These are phyloP conservation scores for Ornithoptera alexandrae DNA, from an alignment of 2,888 invertebrate genomes.

Conservation along the genomic window DNA sequence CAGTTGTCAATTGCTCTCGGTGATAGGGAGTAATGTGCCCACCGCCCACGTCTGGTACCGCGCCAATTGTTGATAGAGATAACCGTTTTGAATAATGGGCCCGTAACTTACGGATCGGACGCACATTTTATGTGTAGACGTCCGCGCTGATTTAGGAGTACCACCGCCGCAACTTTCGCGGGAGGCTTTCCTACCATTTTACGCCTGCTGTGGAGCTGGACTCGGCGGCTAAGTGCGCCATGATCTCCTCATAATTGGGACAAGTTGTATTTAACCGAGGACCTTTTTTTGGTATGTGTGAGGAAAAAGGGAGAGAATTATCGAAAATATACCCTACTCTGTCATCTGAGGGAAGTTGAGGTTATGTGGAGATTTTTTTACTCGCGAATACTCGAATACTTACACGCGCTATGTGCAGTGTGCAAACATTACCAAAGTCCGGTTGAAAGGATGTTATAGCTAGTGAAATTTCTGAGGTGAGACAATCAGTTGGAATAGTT, in stretches of 20 bases:
- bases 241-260: background rate
- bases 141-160: slow-evolving; percentile 43
- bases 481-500: no score
- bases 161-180: slow-evolving; percentile 47
- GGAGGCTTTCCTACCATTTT: slow-evolving; percentile 49
- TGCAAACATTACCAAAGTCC: no score
- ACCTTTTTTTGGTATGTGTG: background rate
- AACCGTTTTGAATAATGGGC: slow-evolving; percentile 28
- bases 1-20: slow-evolving; percentile 13
- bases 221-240: slow-evolving; percentile 11
- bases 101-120: slow-evolving; percentile 29
- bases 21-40: slow-evolving; percentile 26
- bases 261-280: background rate
- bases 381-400: no score
- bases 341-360: no score
- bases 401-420: no score
- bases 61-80: slow-evolving; percentile 30
- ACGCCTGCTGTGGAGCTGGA: slow-evolving; percentile 37
- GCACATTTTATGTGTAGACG: slow-evolving; percentile 33
- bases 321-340: no score
- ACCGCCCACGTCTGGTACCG: slow-evolving; percentile 16
- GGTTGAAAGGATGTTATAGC: no score
- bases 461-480: no score
- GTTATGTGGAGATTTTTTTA: no score
- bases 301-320: no score